Evolutionary conservation across 1,140 invertebrate genomes (phyloP).

Genomic region (Drosophila azteca): DNA sequence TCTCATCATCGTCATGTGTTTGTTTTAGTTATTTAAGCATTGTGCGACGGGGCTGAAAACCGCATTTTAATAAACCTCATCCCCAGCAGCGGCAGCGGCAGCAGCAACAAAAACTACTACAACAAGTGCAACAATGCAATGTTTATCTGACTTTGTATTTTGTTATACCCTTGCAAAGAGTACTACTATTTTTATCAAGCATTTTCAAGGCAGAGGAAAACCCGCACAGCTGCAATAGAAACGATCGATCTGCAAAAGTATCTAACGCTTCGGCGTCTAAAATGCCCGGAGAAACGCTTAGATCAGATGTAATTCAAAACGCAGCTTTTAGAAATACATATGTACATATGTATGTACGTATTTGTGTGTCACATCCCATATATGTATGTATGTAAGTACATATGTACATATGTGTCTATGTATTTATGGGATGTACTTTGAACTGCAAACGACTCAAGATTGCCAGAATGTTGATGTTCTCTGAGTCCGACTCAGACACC

Average conservation of each 20-base stretch:
- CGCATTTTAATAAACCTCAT: constrained; percentile 68
- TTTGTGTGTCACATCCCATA: too few relatives aligned
- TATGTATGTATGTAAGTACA: too few relatives aligned
- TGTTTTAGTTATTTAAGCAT: constrained; percentile 77
- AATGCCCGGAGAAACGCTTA: constrained; percentile 31
- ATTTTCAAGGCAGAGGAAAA: too few relatives aligned
- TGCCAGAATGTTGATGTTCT: background rate
- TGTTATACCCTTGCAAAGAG: background rate
- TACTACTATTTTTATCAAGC: too few relatives aligned
- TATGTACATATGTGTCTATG: background rate
- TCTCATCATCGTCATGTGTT: constrained; percentile 53
- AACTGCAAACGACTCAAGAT: constrained; percentile 8
- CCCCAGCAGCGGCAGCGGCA: constrained; percentile 2
- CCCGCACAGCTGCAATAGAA: too few relatives aligned
- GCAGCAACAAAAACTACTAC: constrained; percentile 3
- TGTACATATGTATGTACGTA: too few relatives aligned
- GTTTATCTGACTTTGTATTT: constrained; percentile 27
- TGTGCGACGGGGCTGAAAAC: constrained; percentile 63
- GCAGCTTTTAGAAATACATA: background rate
- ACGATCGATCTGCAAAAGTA: too few relatives aligned
- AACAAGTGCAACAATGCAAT: constrained; percentile 56
- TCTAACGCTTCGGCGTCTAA: too few relatives aligned
- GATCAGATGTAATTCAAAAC: constrained; percentile 25
- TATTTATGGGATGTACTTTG: background rate
- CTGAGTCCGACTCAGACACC: too few relatives aligned